A percentile compares a stretch with the other conserved stretches of the same genome.
These are phyloP conservation scores for Cryptocephalus moraei DNA, from an alignment of 2,888 invertebrate species.

Conservation along the genomic window DNA sequence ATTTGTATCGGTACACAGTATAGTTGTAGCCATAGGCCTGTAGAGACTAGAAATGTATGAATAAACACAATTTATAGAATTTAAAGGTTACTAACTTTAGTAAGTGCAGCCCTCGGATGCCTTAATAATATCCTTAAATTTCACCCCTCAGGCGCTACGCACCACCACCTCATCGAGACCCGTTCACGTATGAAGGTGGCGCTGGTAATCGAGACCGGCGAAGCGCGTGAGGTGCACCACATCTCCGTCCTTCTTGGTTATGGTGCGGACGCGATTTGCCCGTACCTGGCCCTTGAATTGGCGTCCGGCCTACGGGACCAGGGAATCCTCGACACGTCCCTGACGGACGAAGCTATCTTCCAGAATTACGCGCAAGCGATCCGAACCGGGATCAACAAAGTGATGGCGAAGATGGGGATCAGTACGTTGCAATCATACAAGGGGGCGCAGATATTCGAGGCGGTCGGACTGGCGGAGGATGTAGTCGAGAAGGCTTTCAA, in stretches of 20 bases:
- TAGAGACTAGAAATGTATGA: too few species aligned
- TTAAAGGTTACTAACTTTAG: too few species aligned
- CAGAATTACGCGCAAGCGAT: conserved; percentile 77
- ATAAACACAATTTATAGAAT: too few species aligned
- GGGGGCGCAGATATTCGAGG: conserved; percentile 98
- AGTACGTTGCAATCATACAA: conserved; percentile 97
- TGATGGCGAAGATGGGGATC: conserved; percentile 99
- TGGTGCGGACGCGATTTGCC: conserved; percentile 96
- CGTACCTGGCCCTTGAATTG: conserved; percentile 91
- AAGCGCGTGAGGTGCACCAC: conserved; percentile 93
- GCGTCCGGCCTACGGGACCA: conserved; percentile 79
- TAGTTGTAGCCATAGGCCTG: too few species aligned
- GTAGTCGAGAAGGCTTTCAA: conserved; percentile 92
- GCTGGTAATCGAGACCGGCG: conserved; percentile 89
- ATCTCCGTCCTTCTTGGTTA: conserved; percentile 91
- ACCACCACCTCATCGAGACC: conserved; percentile 91
- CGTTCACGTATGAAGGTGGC: conserved; percentile 95
- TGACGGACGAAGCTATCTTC: conserved; percentile 74
- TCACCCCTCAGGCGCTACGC: conserved; percentile 59
- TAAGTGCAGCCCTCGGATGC: too few species aligned
- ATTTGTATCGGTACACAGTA: too few species aligned
- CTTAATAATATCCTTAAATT: too few species aligned
- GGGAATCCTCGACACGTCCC: conserved; percentile 65
- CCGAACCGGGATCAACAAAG: conserved; percentile 50
- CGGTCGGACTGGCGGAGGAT: conserved; percentile 87